phyloP scores from a whole-genome alignment of 2,113 vertebrate genomes.

The Pristiophorus japonicus region DNA sequence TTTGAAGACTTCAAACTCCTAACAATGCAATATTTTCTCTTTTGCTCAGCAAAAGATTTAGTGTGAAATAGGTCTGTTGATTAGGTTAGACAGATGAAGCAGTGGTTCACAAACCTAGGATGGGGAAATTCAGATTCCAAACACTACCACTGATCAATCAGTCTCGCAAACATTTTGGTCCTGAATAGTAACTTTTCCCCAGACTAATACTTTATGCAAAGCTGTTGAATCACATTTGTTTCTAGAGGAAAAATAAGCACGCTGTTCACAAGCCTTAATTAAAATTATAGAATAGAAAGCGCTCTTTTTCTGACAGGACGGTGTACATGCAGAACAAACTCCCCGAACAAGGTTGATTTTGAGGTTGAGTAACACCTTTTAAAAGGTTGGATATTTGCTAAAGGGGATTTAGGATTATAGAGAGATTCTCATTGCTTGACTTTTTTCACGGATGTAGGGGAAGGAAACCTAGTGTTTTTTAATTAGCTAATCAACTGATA shows the following conservation, averaged over 20 bases:
- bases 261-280: neutral
- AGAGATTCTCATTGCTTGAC: neutral
- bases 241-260: neutral
- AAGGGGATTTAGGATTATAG: neutral
- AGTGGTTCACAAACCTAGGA: neutral
- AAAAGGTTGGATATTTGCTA: neutral
- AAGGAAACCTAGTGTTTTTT: no score
- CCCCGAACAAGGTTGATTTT: neutral
- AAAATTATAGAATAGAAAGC: neutral
- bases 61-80: neutral
- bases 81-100: neutral
- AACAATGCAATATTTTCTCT: neutral
- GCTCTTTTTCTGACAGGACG: neutral
- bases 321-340: neutral
- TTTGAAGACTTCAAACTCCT: neutral
- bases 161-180: neutral
- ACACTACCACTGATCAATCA: neutral
- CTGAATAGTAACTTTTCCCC: neutral
- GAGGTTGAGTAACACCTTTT: neutral
- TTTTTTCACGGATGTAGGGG: neutral
- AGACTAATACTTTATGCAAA: neutral
- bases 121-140: neutral
- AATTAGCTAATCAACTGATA: neutral
- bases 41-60: neutral
- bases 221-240: neutral